A percentile compares a stretch with the other conserved stretches of the same genome.
phyloP scores from a whole-genome alignment of 1,140 invertebrate species.

The Drosophila melanogaster region DNA sequence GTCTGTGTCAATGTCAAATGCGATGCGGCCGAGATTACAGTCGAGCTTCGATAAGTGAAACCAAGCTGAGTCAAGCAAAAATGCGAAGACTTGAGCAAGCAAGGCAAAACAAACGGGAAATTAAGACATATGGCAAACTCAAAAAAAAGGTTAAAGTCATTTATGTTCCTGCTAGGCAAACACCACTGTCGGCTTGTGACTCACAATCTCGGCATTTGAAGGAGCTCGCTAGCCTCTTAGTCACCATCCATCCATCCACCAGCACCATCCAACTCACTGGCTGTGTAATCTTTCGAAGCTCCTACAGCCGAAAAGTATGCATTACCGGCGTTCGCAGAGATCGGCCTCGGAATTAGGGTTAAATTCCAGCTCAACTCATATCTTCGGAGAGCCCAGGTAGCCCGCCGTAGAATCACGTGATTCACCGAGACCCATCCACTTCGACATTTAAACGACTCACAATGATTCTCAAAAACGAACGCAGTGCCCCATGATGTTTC shows the following conservation, averaged over 20 bases:
- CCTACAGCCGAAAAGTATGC: conserved; percentile 13
- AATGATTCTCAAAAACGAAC: background rate
- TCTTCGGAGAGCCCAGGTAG: background rate
- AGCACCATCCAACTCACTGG: background rate
- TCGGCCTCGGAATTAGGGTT: background rate
- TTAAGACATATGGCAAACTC: too few species aligned
- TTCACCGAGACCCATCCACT: background rate
- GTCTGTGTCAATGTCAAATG: conserved; percentile 50
- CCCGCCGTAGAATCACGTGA: background rate
- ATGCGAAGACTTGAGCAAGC: too few species aligned
- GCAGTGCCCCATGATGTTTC: background rate
- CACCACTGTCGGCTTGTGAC: conserved; percentile 9
- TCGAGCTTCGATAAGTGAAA: background rate
- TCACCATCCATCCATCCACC: conserved; percentile 17
- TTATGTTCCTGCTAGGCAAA: background rate
- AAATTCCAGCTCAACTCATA: background rate
- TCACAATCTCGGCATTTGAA: conserved; percentile 19
- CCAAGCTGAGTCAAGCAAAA: background rate
- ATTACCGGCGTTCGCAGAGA: background rate
- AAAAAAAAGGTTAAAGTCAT: background rate
- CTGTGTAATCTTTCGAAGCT: background rate
- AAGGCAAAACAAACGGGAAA: too few species aligned
- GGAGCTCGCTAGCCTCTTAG: background rate
- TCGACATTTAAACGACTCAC: conserved; percentile 8
- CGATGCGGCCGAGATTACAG: conserved; percentile 30